Conservation (phyloP, 2,888 invertebrate genomes). For the Machimus atricapillus region DNA sequence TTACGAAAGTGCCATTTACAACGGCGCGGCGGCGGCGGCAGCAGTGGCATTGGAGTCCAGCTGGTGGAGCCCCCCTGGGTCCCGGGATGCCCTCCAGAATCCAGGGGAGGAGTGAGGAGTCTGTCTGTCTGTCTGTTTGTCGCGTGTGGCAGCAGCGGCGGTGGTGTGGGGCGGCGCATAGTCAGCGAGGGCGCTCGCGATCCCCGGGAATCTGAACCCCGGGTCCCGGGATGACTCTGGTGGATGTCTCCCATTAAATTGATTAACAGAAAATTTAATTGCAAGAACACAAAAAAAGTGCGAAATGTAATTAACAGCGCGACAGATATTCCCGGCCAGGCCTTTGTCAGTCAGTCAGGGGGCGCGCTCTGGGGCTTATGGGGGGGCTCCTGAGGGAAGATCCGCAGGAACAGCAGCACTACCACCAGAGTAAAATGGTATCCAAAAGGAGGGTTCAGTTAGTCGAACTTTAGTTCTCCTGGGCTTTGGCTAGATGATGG, state of each 20-base stretch:
- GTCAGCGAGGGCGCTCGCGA: neutral
- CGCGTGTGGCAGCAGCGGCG: neutral
- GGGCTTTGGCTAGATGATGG: neutral
- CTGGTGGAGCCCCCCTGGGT: neutral
- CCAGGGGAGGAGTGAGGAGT: neutral
- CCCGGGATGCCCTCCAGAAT: neutral
- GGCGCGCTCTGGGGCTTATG: neutral
- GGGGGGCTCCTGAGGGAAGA: neutral
- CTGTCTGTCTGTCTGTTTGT: neutral
- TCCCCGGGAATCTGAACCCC: constrained; percentile 1
- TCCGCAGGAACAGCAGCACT: neutral
- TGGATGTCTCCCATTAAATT: constrained; percentile 30
- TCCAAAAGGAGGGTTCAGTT: neutral
- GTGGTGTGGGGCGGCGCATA: neutral
- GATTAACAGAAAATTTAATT: constrained; percentile 38
- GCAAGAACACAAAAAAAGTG: constrained; percentile 29
- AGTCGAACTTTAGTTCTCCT: neutral
- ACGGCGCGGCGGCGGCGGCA: too few species aligned
- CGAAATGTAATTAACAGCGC: constrained; percentile 26
- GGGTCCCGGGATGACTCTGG: constrained; percentile 12
- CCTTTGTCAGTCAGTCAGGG: neutral
- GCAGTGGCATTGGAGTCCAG: neutral
- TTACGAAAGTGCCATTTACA: constrained; percentile 37
- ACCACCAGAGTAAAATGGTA: neutral
- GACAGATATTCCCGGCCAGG: constrained; percentile 19